Evolutionary conservation across 2,113 vertebrate species (phyloP), one percentile per base, ranked within the genome.

Genomic region (Benthochromis sp.): DNA sequence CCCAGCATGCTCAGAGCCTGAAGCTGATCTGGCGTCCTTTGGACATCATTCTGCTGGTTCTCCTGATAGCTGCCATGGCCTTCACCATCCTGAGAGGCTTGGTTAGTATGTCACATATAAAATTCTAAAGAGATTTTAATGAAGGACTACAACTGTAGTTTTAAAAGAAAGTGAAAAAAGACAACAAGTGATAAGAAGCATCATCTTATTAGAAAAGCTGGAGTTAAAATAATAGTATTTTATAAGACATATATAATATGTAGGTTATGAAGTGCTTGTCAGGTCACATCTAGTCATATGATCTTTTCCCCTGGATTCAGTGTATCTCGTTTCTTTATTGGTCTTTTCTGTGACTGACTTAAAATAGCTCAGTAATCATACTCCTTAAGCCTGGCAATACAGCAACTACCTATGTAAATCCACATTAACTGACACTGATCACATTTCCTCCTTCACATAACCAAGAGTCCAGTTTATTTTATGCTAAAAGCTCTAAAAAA

Each of bases 31-130:
- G 93, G 94, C 96, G 97, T 6, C 98, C 97, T 0, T 29, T 90
- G 36, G 98, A 98, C 73, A 1, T 97, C 88, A 89, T 90, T 12
- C 91, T 98, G 27, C 8, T 98, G 47, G 1, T 96, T 5, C 86
- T 97, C 50, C 94, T 99, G 81, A 27, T 96, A 21, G 93, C 95
- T 4, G 92, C 95, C 2, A 95, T 96, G 0, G 88, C 88, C 6
- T 98, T 98, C 95, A 97, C 97, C 3, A 36, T 97, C 87, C 97
- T 99, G 92, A 97, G 98, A 92, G 98, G 98, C 29, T 82, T 99
- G 96, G 98, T 99, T 92, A 96, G 97, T 12, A 43, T 38, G 29
- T 50, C n/a, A 81, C 7, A 57, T 40, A 0, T 47, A 47, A 27
- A 66, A n/a, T 7, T 66, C 16, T 8, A 16, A 34, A 83, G 13